Percentiles rank a stretch among this genome's conserved stretches.
phyloP scores from a whole-genome alignment of 2,888 invertebrate species.

The Cephalotes varians region DNA sequence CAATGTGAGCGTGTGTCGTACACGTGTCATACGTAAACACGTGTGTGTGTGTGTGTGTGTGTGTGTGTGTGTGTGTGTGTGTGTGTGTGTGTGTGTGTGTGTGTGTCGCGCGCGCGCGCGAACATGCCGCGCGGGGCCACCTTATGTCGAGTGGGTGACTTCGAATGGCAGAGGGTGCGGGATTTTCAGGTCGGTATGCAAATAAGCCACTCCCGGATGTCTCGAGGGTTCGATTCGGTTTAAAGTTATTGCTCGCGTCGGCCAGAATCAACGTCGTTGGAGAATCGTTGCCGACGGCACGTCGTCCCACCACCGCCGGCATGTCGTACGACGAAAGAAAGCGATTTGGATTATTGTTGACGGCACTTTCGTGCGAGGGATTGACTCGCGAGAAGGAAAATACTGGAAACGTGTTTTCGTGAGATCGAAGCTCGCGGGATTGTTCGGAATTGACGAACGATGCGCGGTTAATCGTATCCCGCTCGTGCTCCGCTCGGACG shows the following conservation, averaged over 20 bases:
- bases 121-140: conserved; percentile 75
- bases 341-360: conserved; percentile 47
- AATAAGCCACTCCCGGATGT: conserved; percentile 84
- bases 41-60: not conserved
- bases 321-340: conserved; percentile 10
- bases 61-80: conserved; percentile 9
- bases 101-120: too few relatives aligned
- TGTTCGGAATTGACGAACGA: too few relatives aligned
- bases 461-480: conserved; percentile 20
- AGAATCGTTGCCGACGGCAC: conserved; percentile 72
- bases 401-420: conserved; percentile 2
- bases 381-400: not conserved
- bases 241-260: conserved; percentile 82
- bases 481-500: not conserved
- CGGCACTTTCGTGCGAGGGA: not conserved
- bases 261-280: conserved; percentile 79
- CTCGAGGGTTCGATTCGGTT: conserved; percentile 85
- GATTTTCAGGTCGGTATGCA: conserved; percentile 83
- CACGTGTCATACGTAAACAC: conserved; percentile 59
- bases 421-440: not conserved
- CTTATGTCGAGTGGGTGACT: conserved; percentile 85
- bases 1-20: conserved; percentile 65
- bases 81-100: not conserved
- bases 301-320: conserved; percentile 11
- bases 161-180: conserved; percentile 81